Percentiles rank a stretch among this genome's conserved stretches.
Evolutionary conservation across 2,888 invertebrate genomes (phyloP).

Genomic region (Drosophila monieri): DNA sequence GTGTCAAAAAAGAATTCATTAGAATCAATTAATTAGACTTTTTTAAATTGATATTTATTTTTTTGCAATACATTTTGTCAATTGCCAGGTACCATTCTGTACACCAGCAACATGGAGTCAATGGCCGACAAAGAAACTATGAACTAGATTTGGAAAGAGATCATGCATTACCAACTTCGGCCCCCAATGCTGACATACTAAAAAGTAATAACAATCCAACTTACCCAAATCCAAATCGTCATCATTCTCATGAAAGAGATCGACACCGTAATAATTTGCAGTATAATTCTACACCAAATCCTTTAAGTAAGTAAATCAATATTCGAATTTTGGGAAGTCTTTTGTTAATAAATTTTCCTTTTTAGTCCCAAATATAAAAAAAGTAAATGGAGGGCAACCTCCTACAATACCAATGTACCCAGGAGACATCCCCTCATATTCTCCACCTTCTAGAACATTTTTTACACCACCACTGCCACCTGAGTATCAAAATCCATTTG

Average conservation of each 20-base stretch:
- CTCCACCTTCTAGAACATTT: slow-evolving; percentile 91
- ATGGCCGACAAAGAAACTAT: slow-evolving; percentile 85
- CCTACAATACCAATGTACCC: slow-evolving; percentile 86
- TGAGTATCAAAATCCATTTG: slow-evolving; percentile 93
- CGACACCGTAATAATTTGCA: slow-evolving; percentile 75
- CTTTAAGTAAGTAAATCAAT: slow-evolving; percentile 73
- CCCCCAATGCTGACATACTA: slow-evolving; percentile 91
- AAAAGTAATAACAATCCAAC: slow-evolving; percentile 91
- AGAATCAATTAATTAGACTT: no score
- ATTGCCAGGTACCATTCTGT: slow-evolving; percentile 77
- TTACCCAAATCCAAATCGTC: slow-evolving; percentile 89
- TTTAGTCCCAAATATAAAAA: slow-evolving; percentile 85
- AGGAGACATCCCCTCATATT: slow-evolving; percentile 92
- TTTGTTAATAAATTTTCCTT: neutral
- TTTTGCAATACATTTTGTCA: neutral
- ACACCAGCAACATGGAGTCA: slow-evolving; percentile 80
- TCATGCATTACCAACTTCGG: slow-evolving; percentile 90
- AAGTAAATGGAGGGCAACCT: slow-evolving; percentile 85
- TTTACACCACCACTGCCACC: slow-evolving; percentile 93
- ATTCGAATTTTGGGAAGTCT: neutral
- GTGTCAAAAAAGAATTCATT: no score
- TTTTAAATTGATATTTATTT: no score
- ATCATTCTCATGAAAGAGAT: slow-evolving; percentile 80
- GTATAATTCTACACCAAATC: slow-evolving; percentile 82
- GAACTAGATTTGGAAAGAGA: slow-evolving; percentile 89